A percentile compares a stretch with the other conserved stretches of the same genome.
phyloP scores from a whole-genome alignment of 2,113 vertebrate species.

The Ctenomys sociabilis region DNA sequence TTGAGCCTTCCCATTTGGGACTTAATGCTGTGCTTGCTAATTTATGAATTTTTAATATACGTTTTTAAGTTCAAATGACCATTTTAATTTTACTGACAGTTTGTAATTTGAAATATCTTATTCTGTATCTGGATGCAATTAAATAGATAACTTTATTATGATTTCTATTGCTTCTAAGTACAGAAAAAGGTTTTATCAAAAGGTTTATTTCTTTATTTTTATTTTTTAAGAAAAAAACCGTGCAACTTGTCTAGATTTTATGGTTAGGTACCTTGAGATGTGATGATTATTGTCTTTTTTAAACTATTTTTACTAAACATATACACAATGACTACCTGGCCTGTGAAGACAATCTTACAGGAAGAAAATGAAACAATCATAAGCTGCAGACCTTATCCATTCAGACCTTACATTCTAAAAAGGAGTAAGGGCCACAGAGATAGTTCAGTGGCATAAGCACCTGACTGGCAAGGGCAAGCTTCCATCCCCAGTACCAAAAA shows the following conservation, averaged over 20 bases:
- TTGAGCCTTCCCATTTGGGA: background rate
- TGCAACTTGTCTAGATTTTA: background rate
- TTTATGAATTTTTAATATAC: background rate
- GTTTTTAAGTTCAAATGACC: background rate
- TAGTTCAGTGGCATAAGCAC: too few relatives aligned
- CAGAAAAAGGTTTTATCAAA: background rate
- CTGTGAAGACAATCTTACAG: background rate
- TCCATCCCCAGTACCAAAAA: too few relatives aligned
- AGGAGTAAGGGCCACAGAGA: too few relatives aligned
- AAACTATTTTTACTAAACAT: background rate
- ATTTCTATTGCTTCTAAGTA: background rate
- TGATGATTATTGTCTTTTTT: background rate
- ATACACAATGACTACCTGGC: background rate
- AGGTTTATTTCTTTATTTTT: background rate
- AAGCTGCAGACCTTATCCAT: background rate
- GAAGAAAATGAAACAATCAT: background rate
- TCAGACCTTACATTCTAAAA: background rate
- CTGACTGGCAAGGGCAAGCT: too few relatives aligned
- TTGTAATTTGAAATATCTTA: background rate
- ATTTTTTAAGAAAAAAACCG: background rate
- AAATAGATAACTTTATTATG: background rate
- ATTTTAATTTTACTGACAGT: conserved; percentile 29
- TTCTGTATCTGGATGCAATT: background rate
- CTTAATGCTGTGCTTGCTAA: background rate
- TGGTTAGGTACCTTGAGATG: background rate